Base-by-base conservation (phyloP, 1,140 invertebrate species). In the Sesamia nonagrioides region DNA sequence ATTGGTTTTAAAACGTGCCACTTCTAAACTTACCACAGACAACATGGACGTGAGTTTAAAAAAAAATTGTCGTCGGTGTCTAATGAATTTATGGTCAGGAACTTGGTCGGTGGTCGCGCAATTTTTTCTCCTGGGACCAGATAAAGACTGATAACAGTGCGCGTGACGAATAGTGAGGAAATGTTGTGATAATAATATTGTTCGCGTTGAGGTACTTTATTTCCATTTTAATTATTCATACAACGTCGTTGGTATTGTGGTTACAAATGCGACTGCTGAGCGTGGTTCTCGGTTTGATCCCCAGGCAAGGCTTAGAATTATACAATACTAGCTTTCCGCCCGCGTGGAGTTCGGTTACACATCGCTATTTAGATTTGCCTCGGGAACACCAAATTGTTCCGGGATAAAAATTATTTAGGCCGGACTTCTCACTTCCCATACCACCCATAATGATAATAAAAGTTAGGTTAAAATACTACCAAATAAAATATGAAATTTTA, bases 81-180 rank as follows among this genome's bases (percentile, higher is more conserved):
- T 94, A 94, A 94, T 94, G 93, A 94, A 94, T 94, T 94, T 94
- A 94, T 91, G 87, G 86, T 81, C 87, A 87, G 92, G 92, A 93
- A 94, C 89, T 94, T 93, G 90, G 91, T 88, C 88, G 84, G 68
- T 86, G 86, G 75, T 74, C 81, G 82, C 83, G 84, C 82, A 87
- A 84, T 90, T 90, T 89, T 91, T 87, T 86, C 89, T 88, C 87
- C 76, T 61, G 88, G 84, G 88, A 88, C 87, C 79, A 85, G 91
- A 93, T 60, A 73, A 60, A 58, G 52, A 35, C 27, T 45, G 52
- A 52, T 60, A 42, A 42, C 21, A 40, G 13, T 13, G 37, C 8
- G 0, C 33, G 50, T 71, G 50, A 71, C 68, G 50, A 71, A 71
- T 74, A 74, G 72, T 74, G 56, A 56, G 72, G 72, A 74, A 74